Percentiles rank a stretch among this genome's conserved stretches.
phyloP scores from a whole-genome alignment of 2,797 vertebrate genomes.

The Pteronotus mesoamericanus region DNA sequence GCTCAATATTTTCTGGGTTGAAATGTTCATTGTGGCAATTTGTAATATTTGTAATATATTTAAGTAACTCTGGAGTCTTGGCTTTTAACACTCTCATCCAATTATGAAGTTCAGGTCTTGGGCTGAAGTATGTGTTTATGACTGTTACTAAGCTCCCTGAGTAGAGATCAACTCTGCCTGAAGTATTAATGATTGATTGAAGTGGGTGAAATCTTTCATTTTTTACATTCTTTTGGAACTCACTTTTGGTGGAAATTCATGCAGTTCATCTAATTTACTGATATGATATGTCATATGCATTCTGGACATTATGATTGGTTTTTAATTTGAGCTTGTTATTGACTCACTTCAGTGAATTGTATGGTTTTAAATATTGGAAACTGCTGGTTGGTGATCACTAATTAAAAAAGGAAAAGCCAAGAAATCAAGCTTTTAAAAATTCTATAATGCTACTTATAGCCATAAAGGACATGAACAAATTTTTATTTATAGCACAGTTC shows the following conservation, averaged over 20 bases:
- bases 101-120: conserved; percentile 66
- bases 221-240: not conserved
- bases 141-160: not conserved
- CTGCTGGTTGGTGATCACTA: not conserved
- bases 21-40: conserved; percentile 19
- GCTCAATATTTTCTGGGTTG: not conserved
- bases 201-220: not conserved
- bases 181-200: conserved; percentile 1
- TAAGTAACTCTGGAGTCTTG: conserved; percentile 69
- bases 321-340: not conserved
- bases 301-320: not conserved
- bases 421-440: not conserved
- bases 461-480: not conserved
- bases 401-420: not conserved
- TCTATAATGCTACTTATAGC: not conserved
- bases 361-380: not conserved
- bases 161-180: not conserved
- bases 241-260: not conserved
- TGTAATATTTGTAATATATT: conserved; percentile 61
- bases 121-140: conserved; percentile 54
- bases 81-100: conserved; percentile 65
- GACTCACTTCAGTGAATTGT: not conserved
- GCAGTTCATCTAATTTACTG: not conserved
- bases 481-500: not conserved
- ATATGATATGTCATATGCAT: not conserved